Conservation (phyloP, 2,888 invertebrate genomes). For the Siphlonurus alternatus region DNA sequence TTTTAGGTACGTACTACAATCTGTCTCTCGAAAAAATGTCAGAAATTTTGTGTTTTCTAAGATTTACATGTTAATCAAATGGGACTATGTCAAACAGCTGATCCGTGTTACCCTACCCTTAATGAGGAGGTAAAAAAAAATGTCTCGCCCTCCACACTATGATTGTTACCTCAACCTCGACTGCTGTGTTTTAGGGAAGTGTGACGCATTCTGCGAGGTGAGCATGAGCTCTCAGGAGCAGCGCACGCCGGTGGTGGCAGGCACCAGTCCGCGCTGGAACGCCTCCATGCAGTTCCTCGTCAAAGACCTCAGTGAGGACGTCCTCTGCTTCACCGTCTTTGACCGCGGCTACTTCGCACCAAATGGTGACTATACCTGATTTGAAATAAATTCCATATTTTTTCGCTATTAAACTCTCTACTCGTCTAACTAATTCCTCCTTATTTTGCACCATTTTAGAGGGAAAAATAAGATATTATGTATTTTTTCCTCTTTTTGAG, state of each 20-base stretch:
- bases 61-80: constrained; percentile 6
- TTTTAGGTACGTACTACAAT: too few species aligned
- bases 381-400: not conserved
- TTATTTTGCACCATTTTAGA: too few species aligned
- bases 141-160: too few species aligned
- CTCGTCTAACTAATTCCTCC: too few species aligned
- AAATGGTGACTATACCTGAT: constrained; percentile 39
- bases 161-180: too few species aligned
- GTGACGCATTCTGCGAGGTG: constrained; percentile 57
- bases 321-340: constrained; percentile 48
- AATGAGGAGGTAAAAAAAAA: too few species aligned
- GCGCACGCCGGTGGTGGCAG: constrained; percentile 40
- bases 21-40: not conserved
- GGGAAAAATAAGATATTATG: too few species aligned
- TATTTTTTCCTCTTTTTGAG: too few species aligned
- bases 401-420: too few species aligned
- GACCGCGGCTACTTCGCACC: constrained; percentile 54
- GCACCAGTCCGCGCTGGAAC: constrained; percentile 49
- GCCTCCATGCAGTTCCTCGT: constrained; percentile 60
- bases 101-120: too few species aligned
- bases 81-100: too few species aligned
- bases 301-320: constrained; percentile 46
- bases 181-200: constrained; percentile 34
- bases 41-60: not conserved
- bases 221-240: constrained; percentile 54